Conservation (phyloP, 2,113 vertebrate genomes). For the Rhineura floridana region DNA sequence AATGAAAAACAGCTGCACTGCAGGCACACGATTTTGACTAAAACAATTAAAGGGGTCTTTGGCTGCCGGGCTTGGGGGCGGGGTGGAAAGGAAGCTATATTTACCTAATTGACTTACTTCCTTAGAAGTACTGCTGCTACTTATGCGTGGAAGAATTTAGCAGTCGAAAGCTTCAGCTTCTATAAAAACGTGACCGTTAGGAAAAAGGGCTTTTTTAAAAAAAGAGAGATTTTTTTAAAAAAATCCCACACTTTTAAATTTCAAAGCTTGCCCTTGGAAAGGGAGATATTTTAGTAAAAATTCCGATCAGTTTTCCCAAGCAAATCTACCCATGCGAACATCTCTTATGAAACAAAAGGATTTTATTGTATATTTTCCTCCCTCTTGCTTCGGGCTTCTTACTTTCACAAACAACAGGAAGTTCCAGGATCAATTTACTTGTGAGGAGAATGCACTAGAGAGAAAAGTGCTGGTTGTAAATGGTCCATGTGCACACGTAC, state of each 20-base stretch:
- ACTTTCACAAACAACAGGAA: not conserved
- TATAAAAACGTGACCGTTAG: not conserved
- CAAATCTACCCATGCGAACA: conserved; percentile 27
- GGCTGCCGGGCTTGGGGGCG: conserved; percentile 35
- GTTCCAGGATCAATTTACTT: not conserved
- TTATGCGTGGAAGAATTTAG: conserved; percentile 32
- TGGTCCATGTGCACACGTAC: not conserved
- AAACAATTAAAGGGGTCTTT: conserved; percentile 52
- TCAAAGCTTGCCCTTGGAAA: not conserved
- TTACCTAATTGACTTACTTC: conserved; percentile 51
- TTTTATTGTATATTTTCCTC: not conserved
- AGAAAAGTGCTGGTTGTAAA: not conserved
- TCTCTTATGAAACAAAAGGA: conserved; percentile 40
- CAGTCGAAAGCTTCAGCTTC: conserved; percentile 26
- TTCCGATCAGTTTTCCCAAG: conserved; percentile 38
- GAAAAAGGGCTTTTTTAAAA: not conserved
- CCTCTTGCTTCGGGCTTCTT: not conserved
- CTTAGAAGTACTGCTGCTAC: conserved; percentile 27
- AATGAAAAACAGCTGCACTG: conserved; percentile 45
- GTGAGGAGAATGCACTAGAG: not conserved
- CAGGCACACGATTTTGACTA: conserved; percentile 47
- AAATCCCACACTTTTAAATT: not conserved
- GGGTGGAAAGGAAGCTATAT: conserved; percentile 40
- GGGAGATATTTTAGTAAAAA: conserved; percentile 27
- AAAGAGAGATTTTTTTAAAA: not conserved